These are phyloP conservation scores for Pteronotus mesoamericanus DNA, from an alignment of 2,797 vertebrate species.

Conservation along the genomic window DNA sequence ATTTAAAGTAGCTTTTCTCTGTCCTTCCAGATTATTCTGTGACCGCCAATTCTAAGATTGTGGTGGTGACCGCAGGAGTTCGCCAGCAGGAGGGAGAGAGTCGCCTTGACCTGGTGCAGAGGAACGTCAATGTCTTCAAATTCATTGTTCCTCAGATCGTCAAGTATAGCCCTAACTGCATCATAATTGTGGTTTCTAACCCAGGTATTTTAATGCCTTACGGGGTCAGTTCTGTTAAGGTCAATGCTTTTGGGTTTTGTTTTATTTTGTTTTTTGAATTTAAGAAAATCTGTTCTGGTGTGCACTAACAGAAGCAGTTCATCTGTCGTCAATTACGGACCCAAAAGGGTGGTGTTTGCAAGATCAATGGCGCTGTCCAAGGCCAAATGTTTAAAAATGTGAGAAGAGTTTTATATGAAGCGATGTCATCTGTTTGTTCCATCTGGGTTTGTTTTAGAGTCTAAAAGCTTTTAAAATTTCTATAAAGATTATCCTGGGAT, in stretches of 20 bases:
- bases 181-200: conserved; percentile 95
- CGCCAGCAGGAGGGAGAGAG: conserved; percentile 98
- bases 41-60: conserved; percentile 93
- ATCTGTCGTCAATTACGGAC: neutral
- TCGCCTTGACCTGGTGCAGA: conserved; percentile 95
- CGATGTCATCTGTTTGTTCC: neutral
- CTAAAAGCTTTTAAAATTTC: neutral
- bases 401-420: neutral
- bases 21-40: conserved; percentile 90
- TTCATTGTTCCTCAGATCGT: conserved; percentile 93
- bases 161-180: conserved; percentile 94
- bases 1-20: neutral
- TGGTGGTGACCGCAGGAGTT: conserved; percentile 94
- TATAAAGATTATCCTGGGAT: neutral
- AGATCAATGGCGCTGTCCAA: neutral
- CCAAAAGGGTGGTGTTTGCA: neutral
- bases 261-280: neutral
- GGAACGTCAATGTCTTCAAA: conserved; percentile 97
- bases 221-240: neutral
- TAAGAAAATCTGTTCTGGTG: neutral
- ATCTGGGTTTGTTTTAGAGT: neutral
- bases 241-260: neutral
- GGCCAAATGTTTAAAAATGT: neutral
- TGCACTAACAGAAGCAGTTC: neutral
- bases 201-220: conserved; percentile 84